Percentiles rank a stretch among this genome's conserved stretches.
Conservation (phyloP, 37 sponge, comb jelly and placozoan species). For the Beroe ovata region DNA sequence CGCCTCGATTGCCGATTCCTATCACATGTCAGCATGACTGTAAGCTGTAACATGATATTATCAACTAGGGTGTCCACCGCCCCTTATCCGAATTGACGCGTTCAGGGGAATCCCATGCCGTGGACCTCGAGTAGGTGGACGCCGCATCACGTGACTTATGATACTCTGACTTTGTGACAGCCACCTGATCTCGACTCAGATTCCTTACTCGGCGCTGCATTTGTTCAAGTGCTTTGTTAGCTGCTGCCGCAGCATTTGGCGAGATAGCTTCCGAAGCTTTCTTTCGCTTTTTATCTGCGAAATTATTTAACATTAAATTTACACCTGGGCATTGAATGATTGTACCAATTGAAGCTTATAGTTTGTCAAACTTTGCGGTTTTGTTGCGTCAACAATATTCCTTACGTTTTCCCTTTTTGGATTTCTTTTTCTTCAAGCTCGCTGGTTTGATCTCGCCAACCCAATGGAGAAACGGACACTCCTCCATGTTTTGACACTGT, state of each 20-base stretch:
- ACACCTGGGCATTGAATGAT: too few relatives aligned
- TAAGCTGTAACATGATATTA: background rate
- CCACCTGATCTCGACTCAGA: conserved; percentile 8
- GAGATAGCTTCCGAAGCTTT: background rate
- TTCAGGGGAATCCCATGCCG: conserved; percentile 32
- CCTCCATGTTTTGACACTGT: background rate
- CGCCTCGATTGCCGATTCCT: too few relatives aligned
- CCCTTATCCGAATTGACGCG: conserved; percentile 1
- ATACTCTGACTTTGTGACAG: background rate
- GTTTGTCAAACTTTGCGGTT: background rate
- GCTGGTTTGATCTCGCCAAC: conserved; percentile 11
- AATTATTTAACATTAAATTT: too few relatives aligned
- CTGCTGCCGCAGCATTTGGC: conserved; percentile 31
- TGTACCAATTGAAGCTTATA: too few relatives aligned
- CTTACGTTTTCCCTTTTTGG: conserved; percentile 23
- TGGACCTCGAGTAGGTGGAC: background rate
- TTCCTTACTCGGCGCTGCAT: conserved; percentile 51
- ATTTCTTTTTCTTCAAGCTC: conserved; percentile 6
- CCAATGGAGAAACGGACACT: conserved; percentile 32
- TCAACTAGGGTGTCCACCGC: conserved; percentile 14
- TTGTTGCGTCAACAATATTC: background rate
- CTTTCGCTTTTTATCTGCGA: conserved; percentile 33
- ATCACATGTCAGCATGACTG: too few relatives aligned
- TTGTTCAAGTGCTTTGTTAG: background rate
- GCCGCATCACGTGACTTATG: background rate